Evolutionary conservation across 2,113 vertebrate genomes (phyloP), one percentile per base, ranked within the genome.

Genomic region (Poicephalus gulielmi): DNA sequence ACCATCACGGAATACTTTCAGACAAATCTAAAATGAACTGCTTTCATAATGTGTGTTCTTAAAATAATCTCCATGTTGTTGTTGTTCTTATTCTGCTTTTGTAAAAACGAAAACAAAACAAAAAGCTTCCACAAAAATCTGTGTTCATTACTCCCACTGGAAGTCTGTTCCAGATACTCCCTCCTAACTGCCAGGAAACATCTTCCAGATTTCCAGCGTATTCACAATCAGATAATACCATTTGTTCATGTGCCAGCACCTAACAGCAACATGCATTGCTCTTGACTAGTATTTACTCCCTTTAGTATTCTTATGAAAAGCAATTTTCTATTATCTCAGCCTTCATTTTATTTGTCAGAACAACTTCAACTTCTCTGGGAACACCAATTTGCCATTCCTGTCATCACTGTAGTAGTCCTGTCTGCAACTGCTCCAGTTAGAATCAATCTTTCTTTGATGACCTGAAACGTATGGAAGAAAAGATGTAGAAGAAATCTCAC

Each of bases 321-420:
- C 20, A 62, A 41, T 33, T 69, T 27, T 39, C 6, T 64, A 39
- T 7, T 9, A 39, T 12, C 39, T 64, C 18, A 57, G 23, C 9
- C 55, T 78, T 83, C 24, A 12, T 39, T 76, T 92, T 53, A 47
- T 37, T 57, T 52, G 14, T 59, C 30, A 47, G 52, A 83, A 67
- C 27, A 60, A 50, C 24, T 57, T 59, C 28, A 50, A 6, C 24
- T 63, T 6, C 23, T 64, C 30, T 47, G 23, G 11, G 41, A 67
- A 39, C 59, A 70, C 1, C 47, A 30, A 47, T 22, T 46, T 0
- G 0, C 25, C 2, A 1, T 27, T 88, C 35, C 37, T 66, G 19
- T 16, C 37, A 53, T 52, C 25, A 14, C 9, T 60, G 17, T 31
- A 27, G 79, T 20, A 78, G 50, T 11, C 22, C 31, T 77, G 20